Base-by-base conservation (phyloP, 2,888 invertebrate species). In the Prosopocoilus inquinatus region DNA sequence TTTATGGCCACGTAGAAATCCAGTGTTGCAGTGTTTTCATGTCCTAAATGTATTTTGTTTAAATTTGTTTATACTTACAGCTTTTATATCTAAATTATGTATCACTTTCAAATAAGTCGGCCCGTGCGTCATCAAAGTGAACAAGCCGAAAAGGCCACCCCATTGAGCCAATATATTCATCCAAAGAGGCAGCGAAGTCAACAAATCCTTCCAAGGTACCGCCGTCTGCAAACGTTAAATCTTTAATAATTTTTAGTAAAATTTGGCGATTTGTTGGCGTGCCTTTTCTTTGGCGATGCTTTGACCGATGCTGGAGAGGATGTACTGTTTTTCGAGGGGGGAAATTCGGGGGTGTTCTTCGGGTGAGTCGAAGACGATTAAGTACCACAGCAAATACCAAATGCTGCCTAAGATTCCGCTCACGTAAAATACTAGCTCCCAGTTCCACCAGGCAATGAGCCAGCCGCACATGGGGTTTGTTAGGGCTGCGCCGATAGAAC, bases 361-460 rank as follows among this genome's bases (percentile, higher is more conserved):
- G 0, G 89, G 89, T 12, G 83, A 81, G 64, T 88, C 86, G 62
- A 80, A 85, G 0, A 86, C 85, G 12, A 86, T 72, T 4, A 80
- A 72, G 56, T 80, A 74, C 89, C 89, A 89, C 28, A 80, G 78
- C 1, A 79, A 61, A 66, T 81, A 88, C 90, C 91, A 91, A 7
- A 84, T 32, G 0, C 82, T 77, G 3, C 85, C 86, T 3, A 86
- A 65, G 0, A 79, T 64, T 7, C 85, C 86, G 9, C 84, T 84
- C 5, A 85, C 75, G 67, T 89, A 84, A 71, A 89, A 90, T 0
- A 87, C 87, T 60, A 83, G 81, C 64, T 86, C 85, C 90, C 90
- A 91, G 2, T 86, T 86, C 53, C 81, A 82, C 66, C 76, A 74
- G 55, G 82, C 81, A 49, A 85, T 85, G 8, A 90, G 80, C 57